Conservation (phyloP, 2,113 vertebrate species). For the Zootoca vivipara region DNA sequence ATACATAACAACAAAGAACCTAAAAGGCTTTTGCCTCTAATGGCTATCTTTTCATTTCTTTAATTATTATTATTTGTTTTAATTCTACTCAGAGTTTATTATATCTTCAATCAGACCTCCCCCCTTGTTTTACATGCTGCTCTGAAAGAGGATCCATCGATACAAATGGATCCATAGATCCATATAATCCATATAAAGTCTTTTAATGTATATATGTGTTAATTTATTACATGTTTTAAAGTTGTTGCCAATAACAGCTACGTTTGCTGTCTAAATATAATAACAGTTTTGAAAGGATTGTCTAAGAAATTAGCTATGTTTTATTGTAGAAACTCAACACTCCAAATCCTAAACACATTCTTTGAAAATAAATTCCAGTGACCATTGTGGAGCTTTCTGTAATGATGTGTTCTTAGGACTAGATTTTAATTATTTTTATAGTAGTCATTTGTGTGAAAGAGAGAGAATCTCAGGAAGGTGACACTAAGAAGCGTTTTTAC, state of each 20-base stretch:
- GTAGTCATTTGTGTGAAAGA: not conserved
- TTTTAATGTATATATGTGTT: not conserved
- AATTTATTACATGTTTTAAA: not conserved
- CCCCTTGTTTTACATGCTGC: not conserved
- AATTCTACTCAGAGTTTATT: accelerated
- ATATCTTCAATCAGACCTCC: not conserved
- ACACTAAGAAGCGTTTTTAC: not conserved
- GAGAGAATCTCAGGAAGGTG: too few species aligned
- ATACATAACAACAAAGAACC: not conserved
- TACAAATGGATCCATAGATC: not conserved
- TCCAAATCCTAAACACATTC: not conserved
- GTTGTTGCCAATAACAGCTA: not conserved
- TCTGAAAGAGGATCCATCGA: not conserved
- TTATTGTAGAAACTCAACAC: not conserved
- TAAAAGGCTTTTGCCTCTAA: not conserved
- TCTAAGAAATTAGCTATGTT: not conserved
- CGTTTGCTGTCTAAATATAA: too few species aligned
- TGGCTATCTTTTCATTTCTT: not conserved
- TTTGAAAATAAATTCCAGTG: not conserved
- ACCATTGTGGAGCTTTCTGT: not conserved
- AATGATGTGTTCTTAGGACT: not conserved
- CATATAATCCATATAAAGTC: not conserved
- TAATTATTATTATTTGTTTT: not conserved
- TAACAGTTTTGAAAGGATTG: not conserved
- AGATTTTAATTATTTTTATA: not conserved